Conservation (phyloP, 2,888 invertebrate species). For the Sinelater perroti region DNA sequence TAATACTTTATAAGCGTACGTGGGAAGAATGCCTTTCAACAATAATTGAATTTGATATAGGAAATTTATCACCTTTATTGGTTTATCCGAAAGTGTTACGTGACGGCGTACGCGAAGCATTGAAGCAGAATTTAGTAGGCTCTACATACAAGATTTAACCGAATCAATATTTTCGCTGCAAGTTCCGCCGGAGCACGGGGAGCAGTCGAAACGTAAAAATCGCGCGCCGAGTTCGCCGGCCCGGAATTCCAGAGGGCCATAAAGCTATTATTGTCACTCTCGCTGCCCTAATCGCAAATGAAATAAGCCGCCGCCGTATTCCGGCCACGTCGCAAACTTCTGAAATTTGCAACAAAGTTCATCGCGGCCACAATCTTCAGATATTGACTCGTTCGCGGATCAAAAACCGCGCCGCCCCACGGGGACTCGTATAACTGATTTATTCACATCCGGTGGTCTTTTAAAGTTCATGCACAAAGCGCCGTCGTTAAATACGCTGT, state of each 20-base stretch:
- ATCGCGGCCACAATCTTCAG: conserved; percentile 25
- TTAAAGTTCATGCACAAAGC: conserved; percentile 51
- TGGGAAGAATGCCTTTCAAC: conserved; percentile 16
- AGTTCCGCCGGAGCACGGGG: neutral
- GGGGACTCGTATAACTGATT: conserved; percentile 44
- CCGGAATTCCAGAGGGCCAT: conserved; percentile 7
- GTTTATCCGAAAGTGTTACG: conserved; percentile 31
- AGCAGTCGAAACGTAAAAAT: conserved; percentile 4
- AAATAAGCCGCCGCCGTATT: conserved; percentile 26
- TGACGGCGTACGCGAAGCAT: conserved; percentile 11
- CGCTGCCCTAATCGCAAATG: conserved; percentile 21
- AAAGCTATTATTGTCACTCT: conserved; percentile 19
- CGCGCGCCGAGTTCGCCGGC: neutral
- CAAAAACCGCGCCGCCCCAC: conserved; percentile 24
- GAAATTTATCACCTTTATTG: conserved; percentile 39
- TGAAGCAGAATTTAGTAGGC: neutral
- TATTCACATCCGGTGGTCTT: conserved; percentile 54
- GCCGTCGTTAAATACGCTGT: conserved; percentile 55
- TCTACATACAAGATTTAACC: conserved; percentile 7
- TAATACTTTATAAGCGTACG: conserved; percentile 12
- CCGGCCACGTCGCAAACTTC: conserved; percentile 32
- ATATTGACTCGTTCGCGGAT: conserved; percentile 19
- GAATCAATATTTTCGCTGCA: conserved; percentile 1
- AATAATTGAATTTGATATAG: conserved; percentile 42
- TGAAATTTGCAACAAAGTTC: conserved; percentile 36